phyloP scores from a whole-genome alignment of 2,113 vertebrate genomes.

The Tetrao urogallus region DNA sequence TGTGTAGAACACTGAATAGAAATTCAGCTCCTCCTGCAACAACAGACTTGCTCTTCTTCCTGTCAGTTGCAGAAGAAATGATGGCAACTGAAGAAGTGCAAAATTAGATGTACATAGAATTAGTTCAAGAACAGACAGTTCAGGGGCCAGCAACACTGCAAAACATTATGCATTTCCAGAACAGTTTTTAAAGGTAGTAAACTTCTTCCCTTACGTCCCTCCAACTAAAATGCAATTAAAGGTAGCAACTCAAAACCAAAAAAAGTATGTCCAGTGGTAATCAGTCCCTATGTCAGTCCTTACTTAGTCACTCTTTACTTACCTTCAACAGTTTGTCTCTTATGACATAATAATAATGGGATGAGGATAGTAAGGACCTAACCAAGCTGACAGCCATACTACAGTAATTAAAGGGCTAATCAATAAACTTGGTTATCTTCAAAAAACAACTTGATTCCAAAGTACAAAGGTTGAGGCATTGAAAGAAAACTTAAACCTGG shows the following conservation, averaged over 20 bases:
- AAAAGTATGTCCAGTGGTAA: neutral
- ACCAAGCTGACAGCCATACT: neutral
- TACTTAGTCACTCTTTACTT: neutral
- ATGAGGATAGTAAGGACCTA: neutral
- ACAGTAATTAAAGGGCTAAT: neutral
- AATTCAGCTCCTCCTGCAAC: neutral
- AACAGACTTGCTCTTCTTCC: neutral
- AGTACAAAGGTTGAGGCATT: neutral
- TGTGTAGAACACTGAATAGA: neutral
- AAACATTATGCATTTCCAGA: neutral
- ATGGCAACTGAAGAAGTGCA: neutral
- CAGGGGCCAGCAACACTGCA: neutral
- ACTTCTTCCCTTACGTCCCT: neutral
- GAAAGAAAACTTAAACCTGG: neutral
- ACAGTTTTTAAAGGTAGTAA: neutral
- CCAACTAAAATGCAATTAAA: neutral
- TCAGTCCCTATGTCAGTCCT: neutral
- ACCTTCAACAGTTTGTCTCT: neutral
- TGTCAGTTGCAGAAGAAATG: neutral
- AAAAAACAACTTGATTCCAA: neutral
- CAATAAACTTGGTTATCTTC: neutral
- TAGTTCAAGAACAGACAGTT: neutral
- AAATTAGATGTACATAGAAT: neutral
- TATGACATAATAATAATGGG: neutral
- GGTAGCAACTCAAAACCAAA: neutral